Conservation (phyloP, 2,797 vertebrate genomes). For the Rhinatrema bivittatum region DNA sequence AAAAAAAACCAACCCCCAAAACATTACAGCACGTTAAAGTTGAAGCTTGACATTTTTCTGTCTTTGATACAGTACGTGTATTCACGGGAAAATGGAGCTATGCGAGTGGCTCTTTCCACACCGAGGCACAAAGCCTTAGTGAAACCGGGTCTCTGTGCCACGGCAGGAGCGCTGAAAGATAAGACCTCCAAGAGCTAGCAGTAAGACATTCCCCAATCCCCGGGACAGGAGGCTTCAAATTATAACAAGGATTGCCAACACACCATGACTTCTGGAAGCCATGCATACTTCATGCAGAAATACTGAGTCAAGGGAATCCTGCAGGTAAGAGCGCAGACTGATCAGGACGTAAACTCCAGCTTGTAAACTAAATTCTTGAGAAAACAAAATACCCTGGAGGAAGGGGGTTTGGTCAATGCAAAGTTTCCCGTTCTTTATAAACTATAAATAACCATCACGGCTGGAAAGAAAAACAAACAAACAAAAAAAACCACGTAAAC, state of each 20-base stretch:
- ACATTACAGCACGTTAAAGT: too few relatives aligned
- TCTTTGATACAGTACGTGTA: background rate
- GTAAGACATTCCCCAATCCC: conserved; percentile 6
- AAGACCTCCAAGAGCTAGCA: conserved; percentile 4
- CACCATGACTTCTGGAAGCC: conserved; percentile 24
- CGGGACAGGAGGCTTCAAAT: conserved; percentile 16
- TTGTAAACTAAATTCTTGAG: conserved; percentile 15
- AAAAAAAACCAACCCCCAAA: too few relatives aligned
- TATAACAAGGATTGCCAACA: conserved; percentile 7
- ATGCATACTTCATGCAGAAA: conserved; percentile 12
- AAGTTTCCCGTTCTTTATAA: too few relatives aligned
- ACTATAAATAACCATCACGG: conserved; percentile 18
- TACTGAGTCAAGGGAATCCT: conserved; percentile 18
- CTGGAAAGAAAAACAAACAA: too few relatives aligned
- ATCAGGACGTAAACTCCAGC: background rate
- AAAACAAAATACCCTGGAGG: conserved; percentile 28
- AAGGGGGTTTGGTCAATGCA: too few relatives aligned
- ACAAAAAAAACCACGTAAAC: background rate
- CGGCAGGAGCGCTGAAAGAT: conserved; percentile 11
- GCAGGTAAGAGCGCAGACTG: background rate
- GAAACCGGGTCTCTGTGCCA: conserved; percentile 2
- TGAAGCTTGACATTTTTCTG: conserved; percentile 1
- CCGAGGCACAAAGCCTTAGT: background rate
- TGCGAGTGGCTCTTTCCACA: background rate
- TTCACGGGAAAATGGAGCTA: background rate